These are phyloP conservation scores for Hylyphantes graminicola DNA, from an alignment of 1,140 invertebrate species.

Conservation along the genomic window DNA sequence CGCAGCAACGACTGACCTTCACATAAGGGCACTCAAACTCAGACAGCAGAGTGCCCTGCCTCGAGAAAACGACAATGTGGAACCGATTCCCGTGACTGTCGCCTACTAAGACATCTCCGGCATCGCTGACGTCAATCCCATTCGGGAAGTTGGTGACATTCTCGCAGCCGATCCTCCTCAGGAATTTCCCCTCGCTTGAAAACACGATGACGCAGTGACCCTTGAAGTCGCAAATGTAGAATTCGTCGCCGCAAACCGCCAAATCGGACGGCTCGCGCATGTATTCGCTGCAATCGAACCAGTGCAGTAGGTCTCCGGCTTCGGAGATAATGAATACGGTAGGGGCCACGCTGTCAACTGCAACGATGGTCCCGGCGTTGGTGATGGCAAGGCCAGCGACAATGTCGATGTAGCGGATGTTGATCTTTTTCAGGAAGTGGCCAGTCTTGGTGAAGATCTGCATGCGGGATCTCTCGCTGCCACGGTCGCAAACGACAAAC, in stretches of 20 bases:
- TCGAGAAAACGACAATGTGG: constrained; percentile 92
- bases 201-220: constrained; percentile 97
- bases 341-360: constrained; percentile 96
- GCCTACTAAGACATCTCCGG: constrained; percentile 94
- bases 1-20: constrained; percentile 96
- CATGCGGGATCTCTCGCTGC: constrained; percentile 95
- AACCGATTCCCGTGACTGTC: constrained; percentile 98
- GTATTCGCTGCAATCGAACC: constrained; percentile 97
- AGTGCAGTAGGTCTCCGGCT: constrained; percentile 87
- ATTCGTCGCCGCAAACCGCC: constrained; percentile 92
- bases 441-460: constrained; percentile 82
- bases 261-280: constrained; percentile 98
- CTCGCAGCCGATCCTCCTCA: constrained; percentile 93
- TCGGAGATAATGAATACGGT: constrained; percentile 95
- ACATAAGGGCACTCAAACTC: constrained; percentile 97
- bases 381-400: constrained; percentile 94
- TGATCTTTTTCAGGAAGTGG: constrained; percentile 87
- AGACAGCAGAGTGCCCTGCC: constrained; percentile 85
- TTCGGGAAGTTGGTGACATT: constrained; percentile 97
- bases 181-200: constrained; percentile 88
- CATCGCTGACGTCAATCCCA: constrained; percentile 96
- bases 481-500: constrained; percentile 96
- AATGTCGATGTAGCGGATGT: constrained; percentile 93
- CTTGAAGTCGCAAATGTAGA: constrained; percentile 98
- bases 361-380: constrained; percentile 89